Conservation (phyloP, 2,888 invertebrate species). For the Sepioteuthis lessoniana region DNA sequence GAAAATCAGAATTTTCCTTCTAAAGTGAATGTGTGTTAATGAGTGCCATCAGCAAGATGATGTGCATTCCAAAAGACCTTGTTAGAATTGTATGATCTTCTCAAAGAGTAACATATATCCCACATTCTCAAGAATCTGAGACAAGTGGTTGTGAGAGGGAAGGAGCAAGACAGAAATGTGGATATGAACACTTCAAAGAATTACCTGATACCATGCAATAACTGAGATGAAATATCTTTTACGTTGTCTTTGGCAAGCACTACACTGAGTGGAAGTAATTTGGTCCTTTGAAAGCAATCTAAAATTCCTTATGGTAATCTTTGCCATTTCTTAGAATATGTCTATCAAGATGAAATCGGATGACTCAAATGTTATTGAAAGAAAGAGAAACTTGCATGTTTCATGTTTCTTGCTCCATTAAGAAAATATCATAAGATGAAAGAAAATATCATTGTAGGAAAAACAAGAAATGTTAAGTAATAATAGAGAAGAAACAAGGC, state of each 20-base stretch:
- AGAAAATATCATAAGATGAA: too few relatives aligned
- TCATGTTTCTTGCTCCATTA: too few relatives aligned
- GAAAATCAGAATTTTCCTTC: neutral
- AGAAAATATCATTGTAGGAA: neutral
- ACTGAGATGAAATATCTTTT: neutral
- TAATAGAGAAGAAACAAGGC: neutral
- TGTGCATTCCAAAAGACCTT: neutral
- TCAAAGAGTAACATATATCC: neutral
- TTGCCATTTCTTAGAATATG: neutral
- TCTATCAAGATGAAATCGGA: too few relatives aligned
- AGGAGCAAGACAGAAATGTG: neutral
- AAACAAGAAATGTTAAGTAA: neutral
- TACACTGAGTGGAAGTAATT: neutral
- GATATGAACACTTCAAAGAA: neutral
- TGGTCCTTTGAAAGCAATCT: conserved; percentile 6
- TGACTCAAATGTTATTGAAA: neutral
- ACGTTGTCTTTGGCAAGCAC: neutral
- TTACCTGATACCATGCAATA: neutral
- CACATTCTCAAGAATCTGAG: neutral
- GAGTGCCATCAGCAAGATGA: neutral
- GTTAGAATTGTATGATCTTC: neutral
- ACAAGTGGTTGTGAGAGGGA: neutral
- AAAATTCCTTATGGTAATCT: neutral
- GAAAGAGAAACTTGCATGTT: neutral
- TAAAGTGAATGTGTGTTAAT: neutral